Percentiles rank a stretch among this genome's conserved stretches.
phyloP scores from a whole-genome alignment of 2,888 invertebrate species.

The Noctua janthe region DNA sequence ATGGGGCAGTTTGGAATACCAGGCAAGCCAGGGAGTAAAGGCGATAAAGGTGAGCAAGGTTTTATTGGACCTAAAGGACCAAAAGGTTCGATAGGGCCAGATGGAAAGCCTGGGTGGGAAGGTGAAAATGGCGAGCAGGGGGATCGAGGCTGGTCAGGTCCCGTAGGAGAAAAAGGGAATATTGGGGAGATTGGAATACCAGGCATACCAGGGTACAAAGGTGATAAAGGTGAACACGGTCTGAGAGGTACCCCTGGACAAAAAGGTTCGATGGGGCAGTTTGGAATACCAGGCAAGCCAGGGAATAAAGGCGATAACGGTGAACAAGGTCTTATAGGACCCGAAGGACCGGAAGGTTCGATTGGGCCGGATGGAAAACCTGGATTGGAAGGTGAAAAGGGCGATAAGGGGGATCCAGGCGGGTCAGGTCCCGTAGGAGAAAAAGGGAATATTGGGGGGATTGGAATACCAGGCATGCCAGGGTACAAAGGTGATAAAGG shows the following conservation, averaged over 20 bases:
- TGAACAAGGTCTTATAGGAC: not conserved
- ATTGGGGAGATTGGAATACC: not conserved
- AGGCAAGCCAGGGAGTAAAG: not conserved
- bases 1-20: not conserved
- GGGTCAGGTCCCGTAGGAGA: not conserved
- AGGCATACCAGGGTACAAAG: not conserved
- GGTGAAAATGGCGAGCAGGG: not conserved
- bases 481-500: not conserved
- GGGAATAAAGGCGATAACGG: not conserved
- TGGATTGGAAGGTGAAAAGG: not conserved
- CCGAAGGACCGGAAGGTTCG: not conserved
- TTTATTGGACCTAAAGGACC: not conserved
- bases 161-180: not conserved
- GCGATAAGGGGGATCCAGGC: not conserved
- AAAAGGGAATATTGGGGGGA: not conserved
- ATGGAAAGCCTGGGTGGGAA: not conserved
- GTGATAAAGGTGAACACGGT: not conserved
- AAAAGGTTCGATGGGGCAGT: not conserved
- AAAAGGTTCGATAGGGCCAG: not conserved
- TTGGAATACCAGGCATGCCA: not conserved
- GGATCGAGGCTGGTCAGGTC: not conserved
- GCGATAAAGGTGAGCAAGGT: not conserved
- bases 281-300: not conserved
- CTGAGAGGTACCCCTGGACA: not conserved
- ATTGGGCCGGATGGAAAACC: not conserved